These are phyloP conservation scores for Drosophila pegasa DNA, from an alignment of 2,888 invertebrate genomes.

Conservation along the genomic window DNA sequence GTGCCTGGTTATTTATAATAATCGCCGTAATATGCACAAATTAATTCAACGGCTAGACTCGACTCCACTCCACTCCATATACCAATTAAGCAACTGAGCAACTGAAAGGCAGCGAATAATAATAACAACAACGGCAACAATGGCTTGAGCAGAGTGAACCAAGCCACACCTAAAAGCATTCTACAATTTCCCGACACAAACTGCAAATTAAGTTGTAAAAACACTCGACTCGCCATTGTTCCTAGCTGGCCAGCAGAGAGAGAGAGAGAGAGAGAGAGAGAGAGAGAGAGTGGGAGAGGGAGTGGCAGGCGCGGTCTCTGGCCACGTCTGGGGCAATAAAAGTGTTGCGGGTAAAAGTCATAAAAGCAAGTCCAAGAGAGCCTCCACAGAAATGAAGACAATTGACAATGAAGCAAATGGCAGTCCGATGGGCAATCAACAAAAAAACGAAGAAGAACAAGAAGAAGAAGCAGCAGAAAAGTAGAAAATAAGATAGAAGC, in stretches of 20 bases:
- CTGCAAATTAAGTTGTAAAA: conserved; percentile 75
- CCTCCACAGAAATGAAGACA: conserved; percentile 57
- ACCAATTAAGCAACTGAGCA: conserved; percentile 62
- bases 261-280: neutral
- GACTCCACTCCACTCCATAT: conserved; percentile 37
- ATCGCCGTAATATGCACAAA: conserved; percentile 59
- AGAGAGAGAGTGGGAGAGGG: neutral
- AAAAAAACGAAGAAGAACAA: conserved; percentile 4
- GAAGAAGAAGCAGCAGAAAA: neutral
- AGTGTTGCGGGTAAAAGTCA: conserved; percentile 70
- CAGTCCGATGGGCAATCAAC: conserved; percentile 59
- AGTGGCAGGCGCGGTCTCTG: neutral
- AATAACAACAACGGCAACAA: conserved; percentile 15
- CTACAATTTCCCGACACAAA: conserved; percentile 54
- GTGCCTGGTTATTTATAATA: conserved; percentile 64
- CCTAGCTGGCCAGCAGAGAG: neutral
- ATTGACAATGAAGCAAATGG: conserved; percentile 77
- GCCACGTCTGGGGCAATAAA: conserved; percentile 64
- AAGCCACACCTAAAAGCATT: conserved; percentile 66
- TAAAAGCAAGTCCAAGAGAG: conserved; percentile 62
- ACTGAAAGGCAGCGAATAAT: conserved; percentile 37
- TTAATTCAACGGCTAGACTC: conserved; percentile 42
- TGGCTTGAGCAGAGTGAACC: conserved; percentile 31
- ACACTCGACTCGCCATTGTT: conserved; percentile 55
- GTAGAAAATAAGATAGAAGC: neutral